Percentiles rank a stretch among this genome's conserved stretches.
Conservation (phyloP, 2,888 invertebrate genomes). For the Nephrocerus scutellatus region DNA sequence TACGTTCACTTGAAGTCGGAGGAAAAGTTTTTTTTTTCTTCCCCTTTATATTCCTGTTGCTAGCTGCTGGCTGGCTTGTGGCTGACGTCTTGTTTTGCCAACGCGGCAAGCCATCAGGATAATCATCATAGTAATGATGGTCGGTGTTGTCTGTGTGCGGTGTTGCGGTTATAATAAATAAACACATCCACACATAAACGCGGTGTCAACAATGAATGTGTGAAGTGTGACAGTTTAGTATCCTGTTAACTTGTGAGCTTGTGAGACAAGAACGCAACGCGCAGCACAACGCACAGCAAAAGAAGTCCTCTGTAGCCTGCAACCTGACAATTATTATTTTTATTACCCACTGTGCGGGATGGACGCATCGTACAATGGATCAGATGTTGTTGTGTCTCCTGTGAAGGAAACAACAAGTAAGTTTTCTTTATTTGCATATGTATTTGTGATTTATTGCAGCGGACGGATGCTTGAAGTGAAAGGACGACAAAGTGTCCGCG, state of each 20-base stretch:
- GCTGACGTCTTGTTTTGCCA: background rate
- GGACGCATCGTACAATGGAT: background rate
- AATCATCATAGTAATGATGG: constrained; percentile 10
- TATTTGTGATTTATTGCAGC: background rate
- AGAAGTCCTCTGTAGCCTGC: constrained; percentile 6
- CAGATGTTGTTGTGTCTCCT: constrained; percentile 4
- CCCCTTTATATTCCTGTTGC: constrained; percentile 6
- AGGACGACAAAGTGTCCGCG: constrained; percentile 47
- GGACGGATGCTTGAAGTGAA: background rate
- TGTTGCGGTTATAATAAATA: background rate
- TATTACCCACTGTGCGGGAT: constrained; percentile 21
- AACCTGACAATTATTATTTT: constrained; percentile 32
- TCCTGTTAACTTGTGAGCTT: constrained; percentile 17
- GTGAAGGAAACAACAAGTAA: constrained; percentile 1
- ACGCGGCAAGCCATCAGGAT: constrained; percentile 1
- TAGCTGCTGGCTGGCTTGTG: background rate
- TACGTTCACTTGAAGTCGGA: constrained; percentile 19
- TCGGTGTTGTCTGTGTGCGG: background rate
- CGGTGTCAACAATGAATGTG: background rate
- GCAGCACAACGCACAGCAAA: background rate
- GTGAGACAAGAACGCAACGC: no score
- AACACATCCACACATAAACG: constrained; percentile 1
- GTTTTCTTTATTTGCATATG: background rate
- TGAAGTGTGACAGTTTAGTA: constrained; percentile 21
- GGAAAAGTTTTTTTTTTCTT: constrained; percentile 15